Base-by-base conservation (phyloP, 2,113 vertebrate genomes). In the Grus americana region DNA sequence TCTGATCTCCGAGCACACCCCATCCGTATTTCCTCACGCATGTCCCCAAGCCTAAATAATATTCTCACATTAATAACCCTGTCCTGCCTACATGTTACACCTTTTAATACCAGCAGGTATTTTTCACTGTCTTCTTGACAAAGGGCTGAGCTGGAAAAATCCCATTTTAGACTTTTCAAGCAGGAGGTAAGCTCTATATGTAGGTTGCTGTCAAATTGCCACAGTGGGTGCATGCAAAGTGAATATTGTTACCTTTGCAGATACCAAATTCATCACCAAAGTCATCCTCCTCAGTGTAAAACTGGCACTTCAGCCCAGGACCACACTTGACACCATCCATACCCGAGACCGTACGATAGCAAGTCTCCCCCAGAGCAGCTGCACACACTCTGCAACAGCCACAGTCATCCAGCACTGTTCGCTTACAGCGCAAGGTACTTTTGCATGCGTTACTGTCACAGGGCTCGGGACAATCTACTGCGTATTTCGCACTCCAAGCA, bases 241-340 rank as follows among this genome's bases (percentile, higher is more conserved):
- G 86, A 84, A 79, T 92, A 71, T 57, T 92, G 52, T 96, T 97
- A 99, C 99, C 99, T 99, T 98, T 99, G 98, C 99, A 99, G 92
- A 99, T 98, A 68, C 99, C 99, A 95, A 99, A 99, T 96, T 99
- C 99, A 97, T 99, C 99, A 68, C 99, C 99, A 93, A 99, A 99
- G 93, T 99, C 99, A 97, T 99, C 99, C 92, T 99, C 99, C 67
- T 99, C 99, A 67, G 98, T 99, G 98, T 99, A 99, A 98, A 99
- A 99, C 96, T 99, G 98, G 98, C 99, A 99, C 97, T 98, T 98
- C 93, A 99, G 98, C 66, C 99, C 99, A 4, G 99, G 99, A 90
- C 99, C 99, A 95, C 99, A 99, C 98, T 99, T 99, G 91, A 99
- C 99, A 58, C 99, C 99, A 94, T 99, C 99, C 99, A 99, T 99